Evolutionary conservation across 2,888 invertebrate genomes (phyloP).

Genomic region (Tetranychus piercei): DNA sequence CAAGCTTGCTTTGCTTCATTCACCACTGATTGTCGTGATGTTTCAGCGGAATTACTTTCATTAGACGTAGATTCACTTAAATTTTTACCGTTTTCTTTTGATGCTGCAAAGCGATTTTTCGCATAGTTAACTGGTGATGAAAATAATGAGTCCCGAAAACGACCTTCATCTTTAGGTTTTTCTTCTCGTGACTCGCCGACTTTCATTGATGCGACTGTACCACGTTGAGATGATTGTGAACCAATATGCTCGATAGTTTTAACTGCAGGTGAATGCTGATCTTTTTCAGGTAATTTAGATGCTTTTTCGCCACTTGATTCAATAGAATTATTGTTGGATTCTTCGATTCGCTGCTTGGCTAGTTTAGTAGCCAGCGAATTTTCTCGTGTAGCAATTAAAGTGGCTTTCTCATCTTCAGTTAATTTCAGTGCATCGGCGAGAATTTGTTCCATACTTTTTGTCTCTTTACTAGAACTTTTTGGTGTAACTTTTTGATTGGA

Average conservation of each 20-base stretch:
- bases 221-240: too few species aligned
- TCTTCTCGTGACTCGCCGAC: not conserved
- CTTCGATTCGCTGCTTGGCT: not conserved
- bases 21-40: slow-evolving; percentile 19
- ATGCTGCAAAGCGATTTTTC: slow-evolving; percentile 41
- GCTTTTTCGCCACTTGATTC: not conserved
- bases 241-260: too few species aligned
- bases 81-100: not conserved
- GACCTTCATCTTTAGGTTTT: slow-evolving; percentile 13
- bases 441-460: slow-evolving; percentile 12
- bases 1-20: slow-evolving; percentile 24
- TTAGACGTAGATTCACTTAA: not conserved
- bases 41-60: not conserved
- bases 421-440: slow-evolving; percentile 7
- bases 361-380: not conserved
- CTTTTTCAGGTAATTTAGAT: not conserved
- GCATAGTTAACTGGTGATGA: slow-evolving; percentile 47
- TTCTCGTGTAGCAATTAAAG: not conserved
- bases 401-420: slow-evolving; percentile 8
- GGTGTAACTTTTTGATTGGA: not conserved
- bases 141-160: slow-evolving; percentile 19
- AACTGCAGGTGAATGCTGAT: too few species aligned
- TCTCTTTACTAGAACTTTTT: not conserved
- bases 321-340: not conserved
- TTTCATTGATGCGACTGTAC: too few species aligned